These are phyloP conservation scores for Lottia gigantea DNA, from an alignment of 2,888 invertebrate species.

Conservation along the genomic window DNA sequence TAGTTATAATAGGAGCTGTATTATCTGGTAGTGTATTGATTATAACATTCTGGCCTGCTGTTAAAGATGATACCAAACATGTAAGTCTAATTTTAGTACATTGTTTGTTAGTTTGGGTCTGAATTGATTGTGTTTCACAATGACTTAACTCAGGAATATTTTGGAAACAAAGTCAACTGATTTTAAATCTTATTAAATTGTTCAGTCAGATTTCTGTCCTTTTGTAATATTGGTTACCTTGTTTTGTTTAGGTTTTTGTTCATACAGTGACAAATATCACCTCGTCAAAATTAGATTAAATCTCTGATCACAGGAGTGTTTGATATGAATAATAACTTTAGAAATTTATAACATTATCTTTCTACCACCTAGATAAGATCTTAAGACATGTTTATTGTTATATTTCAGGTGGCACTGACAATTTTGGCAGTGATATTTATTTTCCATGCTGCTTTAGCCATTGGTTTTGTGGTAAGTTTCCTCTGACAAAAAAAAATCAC, in stretches of 20 bases:
- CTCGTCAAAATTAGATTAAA: no score
- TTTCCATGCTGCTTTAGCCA: slow-evolving; percentile 84
- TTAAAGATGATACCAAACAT: slow-evolving; percentile 70
- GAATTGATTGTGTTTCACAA: not conserved
- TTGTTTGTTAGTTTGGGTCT: slow-evolving; percentile 19
- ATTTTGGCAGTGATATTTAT: slow-evolving; percentile 77
- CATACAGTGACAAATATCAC: no score
- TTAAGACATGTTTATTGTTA: not conserved
- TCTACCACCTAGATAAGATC: no score
- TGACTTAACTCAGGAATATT: not conserved
- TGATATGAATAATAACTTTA: no score
- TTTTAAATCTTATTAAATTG: no score
- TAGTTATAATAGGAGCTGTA: slow-evolving; percentile 83
- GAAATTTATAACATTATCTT: no score
- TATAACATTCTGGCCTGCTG: slow-evolving; percentile 83
- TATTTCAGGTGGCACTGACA: slow-evolving; percentile 73
- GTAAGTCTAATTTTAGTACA: slow-evolving; percentile 37
- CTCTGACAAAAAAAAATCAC: not conserved
- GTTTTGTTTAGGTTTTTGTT: no score
- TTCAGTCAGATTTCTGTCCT: no score
- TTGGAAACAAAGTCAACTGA: no score
- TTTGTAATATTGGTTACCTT: no score
- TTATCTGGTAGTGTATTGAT: slow-evolving; percentile 84
- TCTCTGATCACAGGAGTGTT: no score
- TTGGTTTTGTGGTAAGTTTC: slow-evolving; percentile 81